phyloP scores from a whole-genome alignment of 2,797 vertebrate genomes.

The Masticophis lateralis region DNA sequence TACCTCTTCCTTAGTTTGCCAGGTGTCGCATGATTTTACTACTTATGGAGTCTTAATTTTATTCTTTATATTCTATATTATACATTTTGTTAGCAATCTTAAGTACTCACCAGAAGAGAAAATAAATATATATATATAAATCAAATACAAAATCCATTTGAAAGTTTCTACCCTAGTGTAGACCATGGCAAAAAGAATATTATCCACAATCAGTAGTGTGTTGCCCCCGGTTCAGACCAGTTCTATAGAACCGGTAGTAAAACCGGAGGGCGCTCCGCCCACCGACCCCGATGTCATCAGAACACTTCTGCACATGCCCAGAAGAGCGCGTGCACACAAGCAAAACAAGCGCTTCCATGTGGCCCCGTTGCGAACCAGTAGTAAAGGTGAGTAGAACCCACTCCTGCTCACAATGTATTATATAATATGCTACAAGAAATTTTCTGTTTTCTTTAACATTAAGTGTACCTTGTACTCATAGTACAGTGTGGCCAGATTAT shows the following conservation, averaged over 20 bases:
- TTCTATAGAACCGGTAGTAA: no score
- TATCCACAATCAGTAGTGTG: neutral
- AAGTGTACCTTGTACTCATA: neutral
- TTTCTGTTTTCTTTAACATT: neutral
- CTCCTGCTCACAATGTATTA: neutral
- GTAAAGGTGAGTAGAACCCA: no score
- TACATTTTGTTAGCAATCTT: neutral
- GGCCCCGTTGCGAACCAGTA: no score
- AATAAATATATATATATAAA: neutral
- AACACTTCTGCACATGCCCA: no score
- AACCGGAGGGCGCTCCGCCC: no score
- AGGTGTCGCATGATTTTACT: neutral
- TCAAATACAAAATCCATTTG: neutral
- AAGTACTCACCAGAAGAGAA: neutral
- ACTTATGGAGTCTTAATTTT: neutral
- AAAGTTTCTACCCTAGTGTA: neutral
- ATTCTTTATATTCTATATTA: neutral
- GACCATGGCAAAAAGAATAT: neutral
- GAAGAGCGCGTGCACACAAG: no score
- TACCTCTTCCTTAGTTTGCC: neutral
- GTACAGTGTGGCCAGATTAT: neutral
- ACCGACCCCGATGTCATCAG: no score
- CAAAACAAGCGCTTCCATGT: no score
- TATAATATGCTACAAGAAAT: neutral
- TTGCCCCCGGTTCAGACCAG: no score